These are phyloP conservation scores for Diachasmimorpha longicaudata DNA, from an alignment of 1,140 invertebrate species.

Conservation along the genomic window DNA sequence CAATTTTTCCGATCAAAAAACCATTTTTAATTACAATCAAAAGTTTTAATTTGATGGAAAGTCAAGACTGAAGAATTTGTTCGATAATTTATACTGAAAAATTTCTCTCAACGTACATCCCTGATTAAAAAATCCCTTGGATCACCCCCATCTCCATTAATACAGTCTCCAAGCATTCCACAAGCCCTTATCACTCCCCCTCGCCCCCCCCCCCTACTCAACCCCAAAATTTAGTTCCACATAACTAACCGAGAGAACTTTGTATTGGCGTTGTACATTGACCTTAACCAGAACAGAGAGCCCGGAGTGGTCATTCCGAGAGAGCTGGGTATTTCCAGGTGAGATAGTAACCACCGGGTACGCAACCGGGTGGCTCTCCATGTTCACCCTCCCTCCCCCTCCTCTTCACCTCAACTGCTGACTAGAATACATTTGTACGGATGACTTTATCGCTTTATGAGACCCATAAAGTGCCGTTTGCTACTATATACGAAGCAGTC, in stretches of 20 bases:
- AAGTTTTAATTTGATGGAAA: too few species aligned
- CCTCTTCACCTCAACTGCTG: neutral
- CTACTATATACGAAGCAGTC: constrained; percentile 14
- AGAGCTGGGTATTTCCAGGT: neutral
- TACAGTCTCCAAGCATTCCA: neutral
- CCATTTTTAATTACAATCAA: too few species aligned
- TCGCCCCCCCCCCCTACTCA: neutral
- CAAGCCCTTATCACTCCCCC: neutral
- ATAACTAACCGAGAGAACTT: neutral
- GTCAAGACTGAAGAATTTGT: too few species aligned
- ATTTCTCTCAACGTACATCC: too few species aligned
- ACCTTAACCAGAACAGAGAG: neutral
- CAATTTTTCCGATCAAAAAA: too few species aligned
- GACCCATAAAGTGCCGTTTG: constrained; percentile 44
- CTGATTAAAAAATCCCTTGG: neutral
- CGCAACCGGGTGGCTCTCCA: neutral
- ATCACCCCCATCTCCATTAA: neutral
- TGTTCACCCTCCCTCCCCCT: neutral
- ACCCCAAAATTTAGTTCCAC: neutral
- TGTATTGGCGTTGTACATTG: neutral
- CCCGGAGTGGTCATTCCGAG: neutral
- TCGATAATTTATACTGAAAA: too few species aligned
- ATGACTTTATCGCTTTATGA: constrained; percentile 53
- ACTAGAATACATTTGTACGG: constrained; percentile 31
- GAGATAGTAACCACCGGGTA: constrained; percentile 19